phyloP scores from a whole-genome alignment of 2,113 vertebrate genomes.

The Nothocercus nigrocapillus region DNA sequence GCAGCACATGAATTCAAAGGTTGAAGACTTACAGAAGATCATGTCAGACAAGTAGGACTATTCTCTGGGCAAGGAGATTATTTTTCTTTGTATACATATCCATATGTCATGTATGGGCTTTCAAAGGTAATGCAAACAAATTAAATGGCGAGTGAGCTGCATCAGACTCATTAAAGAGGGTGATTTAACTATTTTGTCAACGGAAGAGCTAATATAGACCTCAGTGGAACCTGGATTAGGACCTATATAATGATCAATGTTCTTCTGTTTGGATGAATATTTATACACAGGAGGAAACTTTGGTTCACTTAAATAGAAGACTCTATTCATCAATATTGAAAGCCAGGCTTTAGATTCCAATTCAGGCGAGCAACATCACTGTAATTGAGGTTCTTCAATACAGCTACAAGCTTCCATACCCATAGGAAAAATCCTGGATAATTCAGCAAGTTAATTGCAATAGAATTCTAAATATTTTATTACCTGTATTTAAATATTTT shows the following conservation, averaged over 20 bases:
- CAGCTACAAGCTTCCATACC: background rate
- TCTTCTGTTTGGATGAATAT: background rate
- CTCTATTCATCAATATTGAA: background rate
- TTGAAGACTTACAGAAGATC: background rate
- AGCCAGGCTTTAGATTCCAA: background rate
- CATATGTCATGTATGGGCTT: background rate
- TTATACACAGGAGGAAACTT: background rate
- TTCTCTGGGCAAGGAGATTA: background rate
- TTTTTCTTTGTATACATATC: background rate
- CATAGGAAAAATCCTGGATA: background rate
- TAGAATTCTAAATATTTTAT: background rate
- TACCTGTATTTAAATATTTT: background rate
- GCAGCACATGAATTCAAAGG: background rate
- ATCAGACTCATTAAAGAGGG: background rate
- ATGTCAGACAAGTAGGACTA: background rate
- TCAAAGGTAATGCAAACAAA: background rate
- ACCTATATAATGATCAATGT: background rate
- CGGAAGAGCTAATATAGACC: background rate
- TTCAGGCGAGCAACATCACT: background rate
- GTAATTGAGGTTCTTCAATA: background rate
- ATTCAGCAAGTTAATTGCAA: background rate
- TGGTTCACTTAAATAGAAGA: background rate
- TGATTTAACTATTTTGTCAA: background rate
- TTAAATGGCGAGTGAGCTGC: background rate
- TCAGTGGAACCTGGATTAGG: background rate